Evolutionary conservation across 2,888 invertebrate species (phyloP), one percentile per base, ranked within the genome.

Genomic region (Tyria jacobaeae): DNA sequence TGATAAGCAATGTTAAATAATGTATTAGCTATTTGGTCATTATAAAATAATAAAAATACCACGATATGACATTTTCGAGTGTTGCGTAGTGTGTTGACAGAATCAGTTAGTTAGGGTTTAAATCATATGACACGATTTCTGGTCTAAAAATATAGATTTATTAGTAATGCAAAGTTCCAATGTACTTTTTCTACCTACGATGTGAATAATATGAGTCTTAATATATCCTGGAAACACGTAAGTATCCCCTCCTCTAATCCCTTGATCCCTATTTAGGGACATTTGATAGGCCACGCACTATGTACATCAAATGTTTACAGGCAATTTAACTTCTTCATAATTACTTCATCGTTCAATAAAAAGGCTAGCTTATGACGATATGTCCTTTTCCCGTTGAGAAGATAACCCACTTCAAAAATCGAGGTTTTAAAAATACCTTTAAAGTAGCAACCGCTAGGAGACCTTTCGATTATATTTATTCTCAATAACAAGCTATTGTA

Each of bases 41-140:
- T 21, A 41, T 44, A 31, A 17, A 44, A 21, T 31, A 44, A 41
- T 41, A 31, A 12, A 31, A 41, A 51, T 51, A 34, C 7, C 34
- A 51, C 51, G 21, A 27, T 31, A 31, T 54, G 31, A 54, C 34
- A 55, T 9, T 24, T 50, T 17, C 7, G 27, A 25, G 7, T 7
- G 24, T 51, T 51, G 21, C 35, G 21, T 21, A 24, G 51, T 49
- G 35, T 35, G 31, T 54, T 54, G 41, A 44, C 54, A 27, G 44
- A 54, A 44, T 44, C 15, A n/a, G 2, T 54, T 54, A 44, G 54
- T 21, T 31, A 17, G 41, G 31, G 12, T 48, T 54, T 17, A 41
- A 37, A 54, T 12, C 14, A 31, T 31, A 10, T 25, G 53, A 44
- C 41, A 54, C 21, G 31, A 53, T 53, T 39, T 53, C 6, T 31